Evolutionary conservation across 2,888 invertebrate species (phyloP).

Genomic region (Epirrhoe alternata): DNA sequence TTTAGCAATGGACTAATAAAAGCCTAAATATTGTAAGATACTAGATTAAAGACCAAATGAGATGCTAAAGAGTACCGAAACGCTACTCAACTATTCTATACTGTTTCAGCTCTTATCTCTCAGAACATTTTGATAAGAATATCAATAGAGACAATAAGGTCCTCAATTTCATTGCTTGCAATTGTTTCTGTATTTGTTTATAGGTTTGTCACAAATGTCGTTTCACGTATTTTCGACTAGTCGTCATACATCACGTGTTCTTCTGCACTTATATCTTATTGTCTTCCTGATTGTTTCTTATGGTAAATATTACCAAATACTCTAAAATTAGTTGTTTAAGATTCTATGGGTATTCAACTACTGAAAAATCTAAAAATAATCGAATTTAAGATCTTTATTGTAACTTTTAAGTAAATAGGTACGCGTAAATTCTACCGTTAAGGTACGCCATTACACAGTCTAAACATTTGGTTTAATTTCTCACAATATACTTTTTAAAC

Average conservation of each 20-base stretch:
- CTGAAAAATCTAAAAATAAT: not conserved
- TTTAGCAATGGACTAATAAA: too few species aligned
- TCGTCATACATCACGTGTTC: not conserved
- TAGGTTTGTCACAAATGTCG: too few species aligned
- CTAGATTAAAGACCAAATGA: too few species aligned
- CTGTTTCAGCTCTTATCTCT: too few species aligned
- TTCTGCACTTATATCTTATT: not conserved
- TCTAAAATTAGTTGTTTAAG: not conserved
- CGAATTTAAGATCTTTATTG: constrained; percentile 3
- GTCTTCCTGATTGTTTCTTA: not conserved
- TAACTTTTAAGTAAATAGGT: not conserved
- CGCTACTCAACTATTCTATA: too few species aligned
- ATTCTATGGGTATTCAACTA: not conserved
- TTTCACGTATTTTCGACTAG: too few species aligned
- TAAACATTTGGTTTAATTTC: constrained; percentile 22
- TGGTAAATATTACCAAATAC: not conserved
- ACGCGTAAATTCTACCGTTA: not conserved
- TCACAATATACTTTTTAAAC: constrained; percentile 44
- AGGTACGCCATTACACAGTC: constrained; percentile 12
- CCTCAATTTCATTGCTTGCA: too few species aligned
- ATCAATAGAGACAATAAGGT: too few species aligned
- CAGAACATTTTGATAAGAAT: too few species aligned
- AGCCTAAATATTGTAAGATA: too few species aligned
- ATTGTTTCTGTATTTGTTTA: too few species aligned
- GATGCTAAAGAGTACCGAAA: too few species aligned